phyloP scores from a whole-genome alignment of 1,140 invertebrate genomes.

The Apis mellifera region Amel_HAv3.1 CM009931.2:16505501-16506000 shows the following conservation, averaged over 20 bases:
- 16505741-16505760: slow-evolving; percentile 52
- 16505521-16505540: not conserved
- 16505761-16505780: slow-evolving; percentile 20
- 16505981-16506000: slow-evolving; percentile 3
- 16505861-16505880: slow-evolving; percentile 39
- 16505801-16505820: slow-evolving; percentile 56
- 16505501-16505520: not conserved
- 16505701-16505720: slow-evolving; percentile 4
- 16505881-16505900: too few species aligned
- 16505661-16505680: slow-evolving; percentile 6
- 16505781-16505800: slow-evolving; percentile 30
- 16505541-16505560: not conserved
- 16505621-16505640: slow-evolving; percentile 40
- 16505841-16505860: slow-evolving; percentile 13
- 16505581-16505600: not conserved
- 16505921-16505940: slow-evolving; percentile 37
- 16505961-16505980: not conserved
- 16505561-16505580: not conserved
- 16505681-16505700: slow-evolving; percentile 9
- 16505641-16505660: not conserved
- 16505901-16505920: slow-evolving; percentile 27
- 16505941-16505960: slow-evolving; percentile 34
- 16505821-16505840: slow-evolving; percentile 52
- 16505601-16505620: not conserved
- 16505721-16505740: slow-evolving; percentile 24